These are phyloP conservation scores for Gavia stellata DNA, from an alignment of 2,113 vertebrate species.

Conservation along the genomic window DNA sequence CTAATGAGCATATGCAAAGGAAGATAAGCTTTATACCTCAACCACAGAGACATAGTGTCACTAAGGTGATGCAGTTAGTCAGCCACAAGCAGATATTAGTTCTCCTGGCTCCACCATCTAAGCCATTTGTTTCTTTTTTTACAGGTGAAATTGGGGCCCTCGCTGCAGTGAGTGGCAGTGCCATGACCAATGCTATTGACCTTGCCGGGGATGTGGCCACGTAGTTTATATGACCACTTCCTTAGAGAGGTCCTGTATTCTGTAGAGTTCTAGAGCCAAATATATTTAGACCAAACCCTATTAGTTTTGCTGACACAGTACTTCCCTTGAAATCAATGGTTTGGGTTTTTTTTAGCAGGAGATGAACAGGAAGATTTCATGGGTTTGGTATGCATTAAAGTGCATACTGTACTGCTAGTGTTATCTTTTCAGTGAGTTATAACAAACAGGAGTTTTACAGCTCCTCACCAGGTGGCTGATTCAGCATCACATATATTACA, in stretches of 20 bases:
- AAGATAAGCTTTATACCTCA: neutral
- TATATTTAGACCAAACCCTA: neutral
- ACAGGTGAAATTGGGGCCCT: neutral
- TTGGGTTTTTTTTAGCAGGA: neutral
- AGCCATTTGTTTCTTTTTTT: neutral
- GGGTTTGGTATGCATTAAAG: conserved; percentile 5
- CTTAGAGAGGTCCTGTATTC: neutral
- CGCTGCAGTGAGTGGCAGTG: neutral
- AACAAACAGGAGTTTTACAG: conserved; percentile 20
- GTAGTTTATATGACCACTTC: neutral
- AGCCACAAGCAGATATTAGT: neutral
- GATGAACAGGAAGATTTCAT: neutral
- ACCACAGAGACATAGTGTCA: neutral
- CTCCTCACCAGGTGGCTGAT: conserved; percentile 25
- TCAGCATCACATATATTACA: conserved; percentile 39
- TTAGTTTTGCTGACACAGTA: neutral
- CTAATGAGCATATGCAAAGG: neutral
- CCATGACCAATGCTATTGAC: neutral
- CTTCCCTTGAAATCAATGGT: neutral
- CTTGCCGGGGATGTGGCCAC: neutral
- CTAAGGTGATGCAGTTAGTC: neutral
- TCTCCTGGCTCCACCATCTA: neutral
- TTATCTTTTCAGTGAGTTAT: conserved; percentile 46
- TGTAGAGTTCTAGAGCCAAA: neutral
- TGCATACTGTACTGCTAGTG: neutral